Percentiles rank a stretch among this genome's conserved stretches.
Evolutionary conservation across 2,113 vertebrate species (phyloP).

Genomic region (Strix uralensis): DNA sequence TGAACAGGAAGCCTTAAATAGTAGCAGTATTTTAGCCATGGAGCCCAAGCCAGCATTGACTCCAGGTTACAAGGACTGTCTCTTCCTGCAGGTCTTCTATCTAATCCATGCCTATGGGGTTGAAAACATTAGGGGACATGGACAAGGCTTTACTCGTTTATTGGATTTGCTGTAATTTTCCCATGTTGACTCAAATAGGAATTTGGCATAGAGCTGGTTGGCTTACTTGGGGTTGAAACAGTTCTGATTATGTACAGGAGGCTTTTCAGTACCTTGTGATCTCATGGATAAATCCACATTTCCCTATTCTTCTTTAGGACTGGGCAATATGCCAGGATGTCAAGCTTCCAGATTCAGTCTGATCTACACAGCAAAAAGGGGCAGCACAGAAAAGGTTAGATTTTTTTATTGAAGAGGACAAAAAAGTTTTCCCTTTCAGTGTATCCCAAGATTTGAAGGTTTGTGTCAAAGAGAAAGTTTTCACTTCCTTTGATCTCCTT

Average conservation of each 20-base stretch:
- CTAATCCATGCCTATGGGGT: background rate
- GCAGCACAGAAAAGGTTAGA: background rate
- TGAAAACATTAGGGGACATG: background rate
- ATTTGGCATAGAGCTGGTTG: background rate
- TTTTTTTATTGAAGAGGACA: background rate
- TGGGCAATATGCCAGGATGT: background rate
- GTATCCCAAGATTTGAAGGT: background rate
- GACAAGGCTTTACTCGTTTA: background rate
- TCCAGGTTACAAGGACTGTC: background rate
- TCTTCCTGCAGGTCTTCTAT: background rate
- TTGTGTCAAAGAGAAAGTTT: background rate
- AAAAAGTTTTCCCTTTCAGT: background rate
- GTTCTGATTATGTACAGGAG: background rate
- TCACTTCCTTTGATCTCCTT: conserved; percentile 1
- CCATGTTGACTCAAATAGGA: background rate
- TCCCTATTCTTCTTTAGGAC: background rate
- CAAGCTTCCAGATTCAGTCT: background rate
- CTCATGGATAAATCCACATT: background rate
- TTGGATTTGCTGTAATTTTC: background rate
- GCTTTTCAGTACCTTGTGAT: background rate
- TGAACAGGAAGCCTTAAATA: background rate
- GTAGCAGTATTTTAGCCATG: background rate
- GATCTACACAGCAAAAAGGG: background rate
- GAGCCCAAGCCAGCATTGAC: background rate
- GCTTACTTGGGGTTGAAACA: background rate